These are phyloP conservation scores for Orchesella flavescens DNA, from an alignment of 2,888 invertebrate genomes.

Conservation along the genomic window DNA sequence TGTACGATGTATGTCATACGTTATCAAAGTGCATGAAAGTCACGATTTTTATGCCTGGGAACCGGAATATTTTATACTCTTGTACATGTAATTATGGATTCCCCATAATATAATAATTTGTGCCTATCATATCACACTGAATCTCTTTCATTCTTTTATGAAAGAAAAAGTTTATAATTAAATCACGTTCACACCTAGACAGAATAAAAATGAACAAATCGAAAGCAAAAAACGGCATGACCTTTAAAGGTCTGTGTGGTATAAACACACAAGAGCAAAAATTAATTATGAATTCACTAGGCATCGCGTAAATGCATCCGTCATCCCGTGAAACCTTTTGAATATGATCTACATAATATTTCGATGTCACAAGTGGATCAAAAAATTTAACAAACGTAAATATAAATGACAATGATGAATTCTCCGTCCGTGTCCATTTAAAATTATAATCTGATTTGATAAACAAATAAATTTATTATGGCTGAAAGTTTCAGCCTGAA, in stretches of 20 bases:
- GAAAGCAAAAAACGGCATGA: constrained; percentile 39
- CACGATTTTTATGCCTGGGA: constrained; percentile 42
- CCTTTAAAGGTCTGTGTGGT: constrained; percentile 26
- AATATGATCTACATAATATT: not conserved
- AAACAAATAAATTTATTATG: too few species aligned
- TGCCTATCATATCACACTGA: constrained; percentile 3
- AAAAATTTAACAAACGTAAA: not conserved
- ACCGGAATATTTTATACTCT: constrained; percentile 23
- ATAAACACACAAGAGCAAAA: not conserved
- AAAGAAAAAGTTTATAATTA: constrained; percentile 55
- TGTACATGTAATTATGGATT: constrained; percentile 18
- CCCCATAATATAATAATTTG: not conserved
- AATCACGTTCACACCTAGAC: constrained; percentile 56
- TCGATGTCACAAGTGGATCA: not conserved
- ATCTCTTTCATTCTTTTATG: not conserved
- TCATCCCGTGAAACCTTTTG: not conserved
- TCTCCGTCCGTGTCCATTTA: too few species aligned
- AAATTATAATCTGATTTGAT: too few species aligned
- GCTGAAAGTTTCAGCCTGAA: too few species aligned
- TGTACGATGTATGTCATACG: not conserved
- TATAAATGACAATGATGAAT: too few species aligned
- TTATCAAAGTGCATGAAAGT: constrained; percentile 16
- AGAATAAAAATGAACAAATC: constrained; percentile 17
- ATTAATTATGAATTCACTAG: not conserved
- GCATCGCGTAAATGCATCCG: not conserved